Evolutionary conservation across 2,888 invertebrate genomes (phyloP), one percentile per base, ranked within the genome.

Genomic region (Drosophila lacicola): DNA sequence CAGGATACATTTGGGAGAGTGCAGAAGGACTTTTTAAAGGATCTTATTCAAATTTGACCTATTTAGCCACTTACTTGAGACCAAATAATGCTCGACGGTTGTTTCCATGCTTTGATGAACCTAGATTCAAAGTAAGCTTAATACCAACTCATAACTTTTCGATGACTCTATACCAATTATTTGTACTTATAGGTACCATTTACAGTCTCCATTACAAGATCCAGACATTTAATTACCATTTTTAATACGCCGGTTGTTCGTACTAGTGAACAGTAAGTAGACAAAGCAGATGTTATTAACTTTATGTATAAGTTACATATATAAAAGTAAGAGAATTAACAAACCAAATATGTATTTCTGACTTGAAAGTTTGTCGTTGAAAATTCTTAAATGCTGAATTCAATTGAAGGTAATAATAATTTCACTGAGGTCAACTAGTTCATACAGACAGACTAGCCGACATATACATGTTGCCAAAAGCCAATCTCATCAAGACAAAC

Each of bases 91-190:
- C 96, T 0, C 93, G 96, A n/a, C 93, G 94, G 19, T 93, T 96
- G 78, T 97, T 97, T 90, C 97, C 97, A 0, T 97, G 97, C 84
- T 96, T 96, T 90, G 96, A 97, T 89, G 96, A 96, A 84, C 96
- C 96, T 0, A 94, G 94, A 0, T 95, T 95, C 88, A 97, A 96
- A 92, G 95, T 95, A 0, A 95, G 13, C 2, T 25, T 9, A 5
- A 13, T 17, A 14, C 1, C 34, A 13, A 17, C 4, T 19, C 8
- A 4, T 3, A 21, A 14, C 10, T 11, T 13, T 34, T 44, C 29
- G 3, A 13, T 14, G 2, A 37, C 13, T 14, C 11, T 17, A 21
- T 3, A 36, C 11, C 13, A 13, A n/a, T 2, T 8, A 29, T 25
- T 8, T 54, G 60, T 39, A 39, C 95, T 94, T 82, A 55, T 11